Evolutionary conservation across 30 jellyfish, hydroid and myxozoan species (phyloP), one percentile per base, ranked within the genome.

Genomic region (Turritopsis dohrnii): DNA sequence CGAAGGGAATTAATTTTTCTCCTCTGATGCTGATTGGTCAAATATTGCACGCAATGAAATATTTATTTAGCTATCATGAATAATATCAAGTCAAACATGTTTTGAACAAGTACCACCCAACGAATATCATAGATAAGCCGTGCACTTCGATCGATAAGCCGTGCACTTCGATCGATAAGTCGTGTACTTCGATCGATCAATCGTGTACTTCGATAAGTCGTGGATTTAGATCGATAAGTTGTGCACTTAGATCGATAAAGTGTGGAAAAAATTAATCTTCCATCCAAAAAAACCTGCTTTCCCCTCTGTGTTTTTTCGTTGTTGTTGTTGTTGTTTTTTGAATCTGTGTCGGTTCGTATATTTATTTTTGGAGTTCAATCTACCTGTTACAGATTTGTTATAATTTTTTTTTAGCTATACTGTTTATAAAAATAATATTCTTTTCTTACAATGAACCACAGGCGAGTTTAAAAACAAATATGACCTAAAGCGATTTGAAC

Each of bases 1-100:
- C 52, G 53, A 80, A 21, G 87, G 65, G 28, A 30, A 77, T 77
- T 77, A 29, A 77, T 0, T 21, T 60, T 60, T 60, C 73, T 18
- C 73, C 73, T n/a, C n/a, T n/a, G n/a, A n/a, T n/a, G n/a, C n/a
- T n/a, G n/a, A n/a, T n/a, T n/a, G n/a, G n/a, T n/a, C n/a, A n/a
- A n/a, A n/a, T n/a, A 41, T 41, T 41, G 60, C 60, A 41, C 60
- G 13, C 60, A 13, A 13, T 3, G 60, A 41, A 41, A 41, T 41
- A 41, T 41, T 41, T 41, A 41, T 41, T 41, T 41, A 41, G 60
- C 5, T 41, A 5, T 41, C n/a, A n/a, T n/a, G n/a, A n/a, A n/a
- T 41, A 3, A 13, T 41, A 41, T 41, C 60, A 5, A 41, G 60
- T 5, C 60, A 41, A n/a, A 41, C 60, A 41, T 13, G n/a, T 41